These are phyloP conservation scores for Sebastes oblongus DNA, from an alignment of 2,797 vertebrate species.

Conservation along the genomic window DNA sequence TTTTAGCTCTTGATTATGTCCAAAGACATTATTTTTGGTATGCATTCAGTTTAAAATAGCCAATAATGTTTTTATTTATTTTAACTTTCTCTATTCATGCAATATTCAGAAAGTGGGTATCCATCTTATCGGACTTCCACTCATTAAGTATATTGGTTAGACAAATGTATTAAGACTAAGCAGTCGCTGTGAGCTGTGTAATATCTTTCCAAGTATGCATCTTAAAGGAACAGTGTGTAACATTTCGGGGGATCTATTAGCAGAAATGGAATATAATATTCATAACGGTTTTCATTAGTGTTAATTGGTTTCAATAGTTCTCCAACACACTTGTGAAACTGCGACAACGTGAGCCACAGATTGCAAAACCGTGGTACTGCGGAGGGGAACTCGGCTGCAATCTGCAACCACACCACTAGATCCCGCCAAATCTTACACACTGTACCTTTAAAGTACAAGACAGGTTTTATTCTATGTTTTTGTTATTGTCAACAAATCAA, in stretches of 20 bases:
- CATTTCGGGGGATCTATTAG: background rate
- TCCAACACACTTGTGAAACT: no score
- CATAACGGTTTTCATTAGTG: no score
- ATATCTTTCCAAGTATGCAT: background rate
- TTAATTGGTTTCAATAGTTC: no score
- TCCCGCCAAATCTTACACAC: no score
- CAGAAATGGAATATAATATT: no score
- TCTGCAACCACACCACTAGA: no score
- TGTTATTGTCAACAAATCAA: background rate
- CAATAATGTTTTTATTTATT: background rate
- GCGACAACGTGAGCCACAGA: no score
- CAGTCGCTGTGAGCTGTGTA: background rate
- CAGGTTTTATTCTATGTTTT: rapidly evolving
- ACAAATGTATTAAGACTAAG: background rate
- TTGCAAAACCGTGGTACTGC: no score
- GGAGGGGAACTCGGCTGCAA: no score
- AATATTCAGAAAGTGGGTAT: background rate
- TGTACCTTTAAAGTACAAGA: no score
- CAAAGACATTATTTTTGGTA: background rate
- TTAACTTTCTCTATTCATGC: background rate
- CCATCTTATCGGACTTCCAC: background rate
- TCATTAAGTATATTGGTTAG: background rate
- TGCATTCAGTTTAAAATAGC: background rate
- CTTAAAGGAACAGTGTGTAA: background rate
- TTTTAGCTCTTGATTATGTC: background rate